A percentile compares a stretch with the other conserved stretches of the same genome.
phyloP scores from a whole-genome alignment of 2,888 invertebrate genomes.

The Pseudolycoriella hygida region DNA sequence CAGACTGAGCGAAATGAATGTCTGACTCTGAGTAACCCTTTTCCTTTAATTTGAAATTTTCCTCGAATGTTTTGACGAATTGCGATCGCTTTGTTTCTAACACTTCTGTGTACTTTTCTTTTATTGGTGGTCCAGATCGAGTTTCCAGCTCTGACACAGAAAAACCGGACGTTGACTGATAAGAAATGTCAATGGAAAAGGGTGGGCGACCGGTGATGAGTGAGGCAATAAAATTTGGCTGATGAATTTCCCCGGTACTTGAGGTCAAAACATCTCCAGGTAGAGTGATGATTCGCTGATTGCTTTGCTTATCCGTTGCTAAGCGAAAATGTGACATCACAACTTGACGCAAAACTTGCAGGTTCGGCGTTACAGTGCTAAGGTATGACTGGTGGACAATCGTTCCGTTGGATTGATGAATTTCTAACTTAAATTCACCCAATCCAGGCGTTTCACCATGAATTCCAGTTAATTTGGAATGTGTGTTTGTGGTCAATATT shows the following conservation, averaged over 20 bases:
- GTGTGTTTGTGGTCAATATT: slow-evolving; percentile 21
- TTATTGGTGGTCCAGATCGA: slow-evolving; percentile 32
- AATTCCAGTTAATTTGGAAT: slow-evolving; percentile 22
- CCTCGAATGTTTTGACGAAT: slow-evolving; percentile 68
- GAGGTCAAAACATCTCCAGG: slow-evolving; percentile 40
- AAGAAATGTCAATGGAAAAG: slow-evolving; percentile 67
- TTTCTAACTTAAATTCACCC: slow-evolving; percentile 49
- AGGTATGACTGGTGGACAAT: slow-evolving; percentile 54
- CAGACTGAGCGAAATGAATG: slow-evolving; percentile 61
- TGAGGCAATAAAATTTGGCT: slow-evolving; percentile 61
- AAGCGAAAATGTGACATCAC: slow-evolving; percentile 50
- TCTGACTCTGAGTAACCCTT: slow-evolving; percentile 51
- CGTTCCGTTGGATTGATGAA: slow-evolving; percentile 33
- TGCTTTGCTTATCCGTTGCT: slow-evolving; percentile 33
- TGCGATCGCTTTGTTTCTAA: slow-evolving; percentile 38
- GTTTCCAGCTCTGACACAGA: slow-evolving; percentile 30
- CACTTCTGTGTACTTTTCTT: slow-evolving; percentile 44
- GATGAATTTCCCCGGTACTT: slow-evolving; percentile 37
- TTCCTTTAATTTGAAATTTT: slow-evolving; percentile 50
- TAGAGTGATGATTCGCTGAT: slow-evolving; percentile 36
- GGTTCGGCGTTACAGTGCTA: slow-evolving; percentile 48
- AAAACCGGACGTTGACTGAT: slow-evolving; percentile 53
- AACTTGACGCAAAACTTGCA: slow-evolving; percentile 58
- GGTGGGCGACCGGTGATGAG: slow-evolving; percentile 62
- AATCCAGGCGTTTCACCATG: slow-evolving; percentile 59